Percentiles rank a stretch among this genome's conserved stretches.
These are phyloP conservation scores for Pangasius krempfi DNA, from an alignment of 2,797 vertebrate genomes.

Conservation along the genomic window DNA sequence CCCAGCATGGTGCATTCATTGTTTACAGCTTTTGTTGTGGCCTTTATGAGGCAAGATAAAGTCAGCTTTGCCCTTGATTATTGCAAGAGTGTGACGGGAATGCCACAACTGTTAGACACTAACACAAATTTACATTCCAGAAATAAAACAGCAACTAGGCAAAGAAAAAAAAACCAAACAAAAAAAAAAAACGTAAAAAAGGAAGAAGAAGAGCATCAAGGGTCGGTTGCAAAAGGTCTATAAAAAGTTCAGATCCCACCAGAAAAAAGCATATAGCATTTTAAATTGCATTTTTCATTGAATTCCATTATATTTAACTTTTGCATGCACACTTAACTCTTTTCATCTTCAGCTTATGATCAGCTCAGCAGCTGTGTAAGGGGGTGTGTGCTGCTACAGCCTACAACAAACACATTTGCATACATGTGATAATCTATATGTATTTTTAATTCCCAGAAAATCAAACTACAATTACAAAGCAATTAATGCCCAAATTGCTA, in stretches of 20 bases:
- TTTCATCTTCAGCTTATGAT: background rate
- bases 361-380: background rate
- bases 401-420: background rate
- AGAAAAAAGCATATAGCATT: constrained; percentile 25
- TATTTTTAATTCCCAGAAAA: background rate
- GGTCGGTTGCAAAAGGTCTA: background rate
- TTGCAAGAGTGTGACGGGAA: constrained; percentile 28
- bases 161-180: background rate
- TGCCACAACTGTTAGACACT: constrained; percentile 10
- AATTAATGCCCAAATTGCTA: background rate
- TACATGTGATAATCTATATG: background rate
- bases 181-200: no score
- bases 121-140: background rate
- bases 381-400: background rate
- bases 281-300: constrained; percentile 37
- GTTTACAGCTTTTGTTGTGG: constrained; percentile 36
- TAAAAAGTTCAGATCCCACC: background rate
- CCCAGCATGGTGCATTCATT: constrained; percentile 40
- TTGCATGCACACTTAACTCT: background rate
- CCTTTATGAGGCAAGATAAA: constrained; percentile 22
- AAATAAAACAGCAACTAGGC: background rate
- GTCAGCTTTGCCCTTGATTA: constrained; percentile 46
- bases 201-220: background rate
- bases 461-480: background rate
- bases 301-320: constrained; percentile 25